Evolutionary conservation across 2,888 invertebrate species (phyloP), one percentile per base, ranked within the genome.

Genomic region (Cordilura impudica): DNA sequence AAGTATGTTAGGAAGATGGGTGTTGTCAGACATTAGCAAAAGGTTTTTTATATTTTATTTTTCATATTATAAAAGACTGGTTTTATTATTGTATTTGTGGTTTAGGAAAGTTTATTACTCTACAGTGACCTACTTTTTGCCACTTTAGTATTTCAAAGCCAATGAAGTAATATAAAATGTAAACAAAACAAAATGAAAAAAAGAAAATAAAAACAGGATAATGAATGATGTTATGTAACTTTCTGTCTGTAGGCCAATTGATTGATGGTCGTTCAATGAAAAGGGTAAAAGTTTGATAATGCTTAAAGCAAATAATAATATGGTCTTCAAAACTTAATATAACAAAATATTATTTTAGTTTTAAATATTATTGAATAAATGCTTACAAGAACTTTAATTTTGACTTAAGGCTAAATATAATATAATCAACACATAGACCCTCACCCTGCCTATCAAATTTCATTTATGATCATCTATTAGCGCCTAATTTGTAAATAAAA

Each of bases 101-200:
- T 70, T 70, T 51, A 75, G 79, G 51, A 79, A 72, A 72, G 79
- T 79, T 79, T 79, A 79, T 79, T 79, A 79, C 75, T 67, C 71
- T 63, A 31, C 14, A 31, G 45, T 79, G 79, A 79, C 79, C 79
- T 67, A 79, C 56, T 79, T 79, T 79, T 56, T 56, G 29, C 31
- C 35, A 35, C 8, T 12, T 49, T 35, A 49, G 12, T 10, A 56
- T 61, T 69, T 70, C 49, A 49, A 69, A 58, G 72, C 60, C 77
- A 61, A 56, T 54, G 47, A 35, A 23, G 43, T 35, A 14, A n/a
- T 60, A 60, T 39, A 61, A 35, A 49, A 71, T n/a, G n/a, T n/a
- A 72, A 75, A 66, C 21, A 49, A 35, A 21, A 49, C 18, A 26
- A 45, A n/a, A n/a, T n/a, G n/a, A n/a, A n/a, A n/a, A 61, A 14